Conservation (phyloP, 2,888 invertebrate species). For the Tenodera sinensis region DNA sequence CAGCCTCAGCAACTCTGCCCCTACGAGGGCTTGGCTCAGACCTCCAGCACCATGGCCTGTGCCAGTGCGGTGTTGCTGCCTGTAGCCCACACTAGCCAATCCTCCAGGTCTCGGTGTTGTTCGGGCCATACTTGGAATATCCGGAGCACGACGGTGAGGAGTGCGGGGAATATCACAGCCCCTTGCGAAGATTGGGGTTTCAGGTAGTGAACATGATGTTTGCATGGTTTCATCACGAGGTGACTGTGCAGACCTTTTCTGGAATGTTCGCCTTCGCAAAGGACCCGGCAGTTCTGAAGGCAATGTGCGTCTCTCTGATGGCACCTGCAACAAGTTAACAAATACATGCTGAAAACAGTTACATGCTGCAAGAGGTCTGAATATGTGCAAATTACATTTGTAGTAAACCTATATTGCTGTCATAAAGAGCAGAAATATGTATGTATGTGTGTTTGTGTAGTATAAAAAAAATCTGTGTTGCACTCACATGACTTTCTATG, state of each 20-base stretch:
- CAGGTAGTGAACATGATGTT: conserved; percentile 83
- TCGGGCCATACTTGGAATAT: conserved; percentile 50
- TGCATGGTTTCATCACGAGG: conserved; percentile 64
- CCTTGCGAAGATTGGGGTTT: conserved; percentile 82
- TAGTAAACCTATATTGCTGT: too few relatives aligned
- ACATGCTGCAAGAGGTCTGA: too few relatives aligned
- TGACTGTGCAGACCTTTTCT: conserved; percentile 49
- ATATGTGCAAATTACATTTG: too few relatives aligned
- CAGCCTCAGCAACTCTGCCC: conserved; percentile 75
- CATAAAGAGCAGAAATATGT: too few relatives aligned
- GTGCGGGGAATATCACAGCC: conserved; percentile 79
- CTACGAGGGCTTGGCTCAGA: conserved; percentile 55
- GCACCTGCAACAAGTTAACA: conserved; percentile 20
- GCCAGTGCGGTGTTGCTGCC: conserved; percentile 34
- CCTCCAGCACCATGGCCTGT: conserved; percentile 40
- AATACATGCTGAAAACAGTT: too few relatives aligned
- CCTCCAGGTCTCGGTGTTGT: conserved; percentile 62
- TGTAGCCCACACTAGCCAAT: conserved; percentile 39
- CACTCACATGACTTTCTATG: too few relatives aligned
- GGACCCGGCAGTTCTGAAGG: conserved; percentile 65
- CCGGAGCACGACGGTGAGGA: conserved; percentile 66
- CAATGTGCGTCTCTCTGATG: conserved; percentile 62
- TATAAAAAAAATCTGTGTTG: too few relatives aligned
- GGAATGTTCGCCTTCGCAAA: conserved; percentile 51
- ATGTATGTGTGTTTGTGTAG: too few relatives aligned